phyloP scores from a whole-genome alignment of 2,113 vertebrate species.

The Engraulis encrasicolus region DNA sequence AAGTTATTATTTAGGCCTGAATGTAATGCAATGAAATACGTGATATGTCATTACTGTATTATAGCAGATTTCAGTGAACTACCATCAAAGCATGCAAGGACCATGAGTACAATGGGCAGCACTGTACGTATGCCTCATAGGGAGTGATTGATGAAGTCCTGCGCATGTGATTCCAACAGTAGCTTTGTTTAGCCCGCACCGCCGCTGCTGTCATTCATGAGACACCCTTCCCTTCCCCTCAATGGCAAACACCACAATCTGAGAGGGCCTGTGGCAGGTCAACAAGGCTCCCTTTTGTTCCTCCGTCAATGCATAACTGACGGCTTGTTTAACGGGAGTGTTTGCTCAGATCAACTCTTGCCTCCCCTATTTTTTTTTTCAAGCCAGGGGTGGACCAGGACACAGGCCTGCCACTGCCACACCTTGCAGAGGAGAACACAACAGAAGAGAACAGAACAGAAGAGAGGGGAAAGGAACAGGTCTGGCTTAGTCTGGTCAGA shows the following conservation, averaged over 20 bases:
- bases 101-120: not conserved
- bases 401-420: no score
- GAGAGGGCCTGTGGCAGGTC: conserved; percentile 25
- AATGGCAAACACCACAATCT: not conserved
- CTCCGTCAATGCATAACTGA: conserved; percentile 11
- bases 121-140: no score
- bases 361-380: conserved; percentile 25
- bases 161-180: not conserved
- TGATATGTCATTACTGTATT: no score
- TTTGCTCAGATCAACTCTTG: conserved; percentile 26
- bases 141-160: not conserved
- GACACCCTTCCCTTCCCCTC: conserved; percentile 20
- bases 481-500: conserved; percentile 44
- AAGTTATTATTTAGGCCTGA: no score
- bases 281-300: conserved; percentile 8
- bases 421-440: conserved; percentile 22
- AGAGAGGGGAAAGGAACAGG: no score
- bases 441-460: no score
- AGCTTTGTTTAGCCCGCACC: not conserved
- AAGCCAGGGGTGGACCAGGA: conserved; percentile 29
- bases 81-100: no score
- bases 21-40: no score
- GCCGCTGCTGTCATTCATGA: not conserved
- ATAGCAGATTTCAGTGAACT: no score
- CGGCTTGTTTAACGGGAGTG: not conserved